A percentile compares a stretch with the other conserved stretches of the same genome.
Conservation (phyloP, 2,888 invertebrate genomes). For the Zaprionus bogoriensis region DNA sequence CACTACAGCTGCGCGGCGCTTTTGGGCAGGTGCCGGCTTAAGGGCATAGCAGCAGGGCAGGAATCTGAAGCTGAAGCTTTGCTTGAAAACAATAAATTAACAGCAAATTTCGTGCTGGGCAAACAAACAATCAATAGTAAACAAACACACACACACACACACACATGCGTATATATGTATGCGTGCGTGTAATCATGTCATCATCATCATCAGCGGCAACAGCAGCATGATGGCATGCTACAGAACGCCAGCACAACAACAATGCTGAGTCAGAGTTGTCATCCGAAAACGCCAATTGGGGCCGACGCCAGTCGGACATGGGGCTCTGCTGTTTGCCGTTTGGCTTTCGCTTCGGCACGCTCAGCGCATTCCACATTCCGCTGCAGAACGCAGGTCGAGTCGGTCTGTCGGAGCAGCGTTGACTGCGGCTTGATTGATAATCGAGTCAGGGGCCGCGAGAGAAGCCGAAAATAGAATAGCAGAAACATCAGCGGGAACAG, state of each 20-base stretch:
- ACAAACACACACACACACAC: conserved; percentile 17
- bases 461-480: background rate
- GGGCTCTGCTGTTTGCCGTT: conserved; percentile 19
- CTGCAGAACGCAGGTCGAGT: conserved; percentile 67
- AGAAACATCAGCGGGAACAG: conserved; percentile 8
- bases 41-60: conserved; percentile 2
- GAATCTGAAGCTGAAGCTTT: background rate
- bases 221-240: conserved; percentile 48
- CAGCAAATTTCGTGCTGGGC: conserved; percentile 34
- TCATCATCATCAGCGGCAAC: conserved; percentile 31
- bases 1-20: no score
- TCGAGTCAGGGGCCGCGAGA: conserved; percentile 19
- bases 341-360: conserved; percentile 49
- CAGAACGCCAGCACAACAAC: conserved; percentile 26
- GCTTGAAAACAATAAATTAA: conserved; percentile 42
- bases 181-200: conserved; percentile 43
- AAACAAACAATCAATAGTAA: conserved; percentile 58
- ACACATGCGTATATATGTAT: background rate
- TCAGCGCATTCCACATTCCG: conserved; percentile 62
- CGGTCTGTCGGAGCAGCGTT: conserved; percentile 33
- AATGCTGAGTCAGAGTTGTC: conserved; percentile 66
- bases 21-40: conserved; percentile 2
- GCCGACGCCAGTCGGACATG: conserved; percentile 31
- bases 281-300: conserved; percentile 54
- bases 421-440: conserved; percentile 25